Conservation (phyloP, 2,888 invertebrate species). For the Parochlus steinenii region DNA sequence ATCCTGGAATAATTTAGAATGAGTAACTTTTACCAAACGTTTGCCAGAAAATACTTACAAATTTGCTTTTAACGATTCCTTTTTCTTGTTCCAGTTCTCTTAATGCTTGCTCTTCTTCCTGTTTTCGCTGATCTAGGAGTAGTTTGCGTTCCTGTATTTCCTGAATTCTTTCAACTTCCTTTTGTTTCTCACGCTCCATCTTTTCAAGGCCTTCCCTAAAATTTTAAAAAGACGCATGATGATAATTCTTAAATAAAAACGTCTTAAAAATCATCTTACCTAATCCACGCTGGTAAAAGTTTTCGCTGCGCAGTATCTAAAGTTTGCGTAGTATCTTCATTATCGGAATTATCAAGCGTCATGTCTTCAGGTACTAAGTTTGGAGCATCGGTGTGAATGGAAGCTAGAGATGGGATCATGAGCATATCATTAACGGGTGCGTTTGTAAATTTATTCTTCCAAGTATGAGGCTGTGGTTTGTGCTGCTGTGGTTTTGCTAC, state of each 20-base stretch:
- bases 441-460: too few species aligned
- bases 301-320: conserved; percentile 7
- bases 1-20: conserved; percentile 4
- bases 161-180: not conserved
- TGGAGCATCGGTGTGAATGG: too few species aligned
- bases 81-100: conserved; percentile 8
- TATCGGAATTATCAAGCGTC: conserved; percentile 7
- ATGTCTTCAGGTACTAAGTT: too few species aligned
- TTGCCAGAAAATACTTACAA: not conserved
- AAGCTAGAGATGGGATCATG: too few species aligned
- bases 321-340: not conserved
- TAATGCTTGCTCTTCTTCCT: conserved; percentile 5
- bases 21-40: not conserved
- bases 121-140: conserved; percentile 1
- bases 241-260: too few species aligned
- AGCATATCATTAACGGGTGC: too few species aligned
- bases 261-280: too few species aligned
- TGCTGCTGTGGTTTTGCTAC: too few species aligned
- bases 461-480: too few species aligned
- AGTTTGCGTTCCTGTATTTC: conserved; percentile 1
- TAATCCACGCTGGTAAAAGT: conserved; percentile 8
- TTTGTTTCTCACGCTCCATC: conserved; percentile 7
- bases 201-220: conserved; percentile 10
- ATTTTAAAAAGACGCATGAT: too few species aligned
- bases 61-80: conserved; percentile 9